These are phyloP conservation scores for Sminthurinus signatus DNA, from an alignment of 1,140 invertebrate species.

Conservation along the genomic window DNA sequence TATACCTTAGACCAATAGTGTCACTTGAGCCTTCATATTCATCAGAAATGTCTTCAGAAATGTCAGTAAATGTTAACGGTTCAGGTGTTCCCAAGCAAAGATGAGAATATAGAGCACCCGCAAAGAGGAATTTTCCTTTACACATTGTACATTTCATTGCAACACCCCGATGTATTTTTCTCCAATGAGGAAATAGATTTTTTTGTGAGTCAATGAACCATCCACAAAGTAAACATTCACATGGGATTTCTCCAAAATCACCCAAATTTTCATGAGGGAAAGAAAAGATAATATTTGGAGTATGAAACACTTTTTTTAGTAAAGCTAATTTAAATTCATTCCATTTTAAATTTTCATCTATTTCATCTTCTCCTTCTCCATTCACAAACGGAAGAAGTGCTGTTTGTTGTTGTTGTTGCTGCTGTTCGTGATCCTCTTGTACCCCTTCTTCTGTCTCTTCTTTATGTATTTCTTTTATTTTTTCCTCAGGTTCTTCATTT, in stretches of 20 bases:
- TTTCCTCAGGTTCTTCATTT: too few relatives aligned
- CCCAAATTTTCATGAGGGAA: constrained; percentile 1
- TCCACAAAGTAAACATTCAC: constrained; percentile 39
- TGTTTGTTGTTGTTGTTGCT: too few relatives aligned
- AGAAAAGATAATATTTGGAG: constrained; percentile 21
- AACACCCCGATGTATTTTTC: constrained; percentile 24
- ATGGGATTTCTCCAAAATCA: constrained; percentile 25
- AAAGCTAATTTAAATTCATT: constrained; percentile 21
- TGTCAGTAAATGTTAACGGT: constrained; percentile 17
- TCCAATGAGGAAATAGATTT: constrained; percentile 37
- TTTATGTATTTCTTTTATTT: not conserved
- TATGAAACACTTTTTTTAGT: constrained; percentile 34
- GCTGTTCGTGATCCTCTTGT: too few relatives aligned
- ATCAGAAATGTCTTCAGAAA: not conserved
- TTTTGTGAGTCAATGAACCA: constrained; percentile 13
- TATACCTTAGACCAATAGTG: constrained; percentile 14
- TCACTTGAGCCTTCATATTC: constrained; percentile 19
- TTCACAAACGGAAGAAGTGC: too few relatives aligned
- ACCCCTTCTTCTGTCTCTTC: not conserved
- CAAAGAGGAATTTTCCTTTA: constrained; percentile 36
- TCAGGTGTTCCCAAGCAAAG: constrained; percentile 35
- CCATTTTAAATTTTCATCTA: constrained; percentile 6
- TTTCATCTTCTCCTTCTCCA: too few relatives aligned
- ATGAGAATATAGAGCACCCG: constrained; percentile 37
- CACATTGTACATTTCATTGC: constrained; percentile 40